Conservation (phyloP, 2,797 vertebrate genomes). For the Artibeus lituratus region DNA sequence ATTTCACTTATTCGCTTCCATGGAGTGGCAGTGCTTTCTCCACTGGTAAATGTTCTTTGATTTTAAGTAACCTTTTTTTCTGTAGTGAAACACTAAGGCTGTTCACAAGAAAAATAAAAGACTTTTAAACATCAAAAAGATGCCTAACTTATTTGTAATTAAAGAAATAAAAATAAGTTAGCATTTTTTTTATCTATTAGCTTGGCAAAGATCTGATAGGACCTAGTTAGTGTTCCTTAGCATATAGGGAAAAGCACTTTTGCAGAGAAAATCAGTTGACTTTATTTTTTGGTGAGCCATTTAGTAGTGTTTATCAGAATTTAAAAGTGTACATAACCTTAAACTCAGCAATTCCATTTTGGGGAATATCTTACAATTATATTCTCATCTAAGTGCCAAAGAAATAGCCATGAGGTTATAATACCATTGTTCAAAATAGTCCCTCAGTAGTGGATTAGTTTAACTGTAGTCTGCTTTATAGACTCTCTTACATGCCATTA, state of each 20-base stretch:
- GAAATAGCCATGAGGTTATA: not conserved
- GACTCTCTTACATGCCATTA: not conserved
- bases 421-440: slow-evolving; percentile 1
- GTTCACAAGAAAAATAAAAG: slow-evolving; percentile 17
- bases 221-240: not conserved
- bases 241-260: not conserved
- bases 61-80: not conserved
- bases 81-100: not conserved
- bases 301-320: slow-evolving; percentile 15
- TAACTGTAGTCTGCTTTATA: not conserved
- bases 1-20: slow-evolving; percentile 88
- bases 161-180: not conserved
- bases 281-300: not conserved
- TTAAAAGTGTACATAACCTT: slow-evolving; percentile 1
- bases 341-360: slow-evolving; percentile 8
- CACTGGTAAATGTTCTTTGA: slow-evolving; percentile 86
- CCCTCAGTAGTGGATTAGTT: not conserved
- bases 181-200: not conserved
- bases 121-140: not conserved
- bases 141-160: slow-evolving; percentile 7
- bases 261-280: not conserved
- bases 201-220: not conserved
- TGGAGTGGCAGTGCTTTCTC: slow-evolving; percentile 89
- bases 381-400: not conserved
- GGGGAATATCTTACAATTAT: not conserved